phyloP scores from a whole-genome alignment of 2,888 invertebrate genomes.

The Cephalotes varians region DNA sequence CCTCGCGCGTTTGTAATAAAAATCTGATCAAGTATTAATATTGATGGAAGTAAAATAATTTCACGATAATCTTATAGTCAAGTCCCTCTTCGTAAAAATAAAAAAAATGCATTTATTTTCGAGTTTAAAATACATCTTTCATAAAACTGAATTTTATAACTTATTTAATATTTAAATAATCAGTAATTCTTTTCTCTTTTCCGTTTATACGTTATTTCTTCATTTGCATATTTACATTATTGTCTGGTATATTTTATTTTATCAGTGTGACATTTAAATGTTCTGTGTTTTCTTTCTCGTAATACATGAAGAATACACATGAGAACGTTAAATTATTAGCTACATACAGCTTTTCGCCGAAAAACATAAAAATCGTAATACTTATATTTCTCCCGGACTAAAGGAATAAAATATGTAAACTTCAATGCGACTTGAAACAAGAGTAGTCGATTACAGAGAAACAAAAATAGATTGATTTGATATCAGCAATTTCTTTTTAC shows the following conservation, averaged over 20 bases:
- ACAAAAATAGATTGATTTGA: constrained; percentile 24
- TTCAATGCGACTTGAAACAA: not conserved
- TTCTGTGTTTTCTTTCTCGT: not conserved
- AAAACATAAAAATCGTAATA: not conserved
- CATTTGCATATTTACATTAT: not conserved
- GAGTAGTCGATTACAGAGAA: constrained; percentile 20
- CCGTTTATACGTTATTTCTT: not conserved
- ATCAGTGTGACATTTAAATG: not conserved
- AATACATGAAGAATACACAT: not conserved
- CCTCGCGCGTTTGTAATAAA: not conserved
- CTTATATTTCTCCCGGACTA: not conserved
- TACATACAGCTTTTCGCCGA: not conserved
- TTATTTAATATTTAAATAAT: not conserved
- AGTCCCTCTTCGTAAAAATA: not conserved
- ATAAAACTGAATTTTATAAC: not conserved
- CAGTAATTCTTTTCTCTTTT: not conserved
- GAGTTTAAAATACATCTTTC: not conserved
- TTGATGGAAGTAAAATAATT: not conserved
- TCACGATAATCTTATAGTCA: not conserved
- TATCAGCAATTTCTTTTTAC: not conserved
- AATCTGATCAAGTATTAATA: not conserved
- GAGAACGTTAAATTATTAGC: not conserved
- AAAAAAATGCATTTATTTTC: not conserved
- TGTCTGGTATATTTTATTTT: not conserved
- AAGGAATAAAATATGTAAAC: constrained; percentile 31